phyloP scores from a whole-genome alignment of 2,113 vertebrate species.

The Hippoglossus stenolepis region DNA sequence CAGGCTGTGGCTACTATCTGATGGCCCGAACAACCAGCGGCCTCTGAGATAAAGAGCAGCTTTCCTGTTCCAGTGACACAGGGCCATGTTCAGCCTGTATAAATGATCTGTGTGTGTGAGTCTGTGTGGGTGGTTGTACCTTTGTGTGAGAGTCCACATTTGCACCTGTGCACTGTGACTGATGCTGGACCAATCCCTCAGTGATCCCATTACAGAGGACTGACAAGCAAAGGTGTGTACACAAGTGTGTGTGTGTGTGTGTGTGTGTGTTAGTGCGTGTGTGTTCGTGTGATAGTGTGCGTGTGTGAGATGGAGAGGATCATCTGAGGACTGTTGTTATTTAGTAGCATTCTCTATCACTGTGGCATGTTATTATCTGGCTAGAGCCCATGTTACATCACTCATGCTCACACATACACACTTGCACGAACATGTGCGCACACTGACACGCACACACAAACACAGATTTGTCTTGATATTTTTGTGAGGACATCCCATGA shows the following conservation, averaged over 20 bases:
- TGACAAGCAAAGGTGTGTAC: conserved; percentile 68
- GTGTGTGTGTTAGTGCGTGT: conserved; percentile 47
- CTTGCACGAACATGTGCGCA: neutral
- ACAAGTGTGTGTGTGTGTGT: conserved; percentile 21
- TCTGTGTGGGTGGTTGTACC: conserved; percentile 30
- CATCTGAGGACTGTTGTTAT: conserved; percentile 80
- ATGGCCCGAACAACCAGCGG: conserved; percentile 50
- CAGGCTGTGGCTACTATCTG: conserved; percentile 52
- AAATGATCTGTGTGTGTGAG: conserved; percentile 34
- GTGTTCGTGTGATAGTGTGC: conserved; percentile 30
- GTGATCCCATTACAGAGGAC: conserved; percentile 76
- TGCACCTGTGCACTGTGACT: conserved; percentile 57
- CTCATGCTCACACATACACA: conserved; percentile 51
- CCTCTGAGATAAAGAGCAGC: conserved; percentile 56
- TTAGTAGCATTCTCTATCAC: conserved; percentile 84
- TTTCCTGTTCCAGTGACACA: conserved; percentile 58
- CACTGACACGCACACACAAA: conserved; percentile 27
- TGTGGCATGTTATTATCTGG: conserved; percentile 85
- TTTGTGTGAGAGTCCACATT: conserved; percentile 51
- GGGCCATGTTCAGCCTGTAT: conserved; percentile 34
- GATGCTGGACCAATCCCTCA: conserved; percentile 63
- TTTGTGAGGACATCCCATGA: conserved; percentile 22
- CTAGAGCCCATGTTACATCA: conserved; percentile 56
- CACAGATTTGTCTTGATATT: conserved; percentile 26
- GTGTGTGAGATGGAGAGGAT: conserved; percentile 74